These are phyloP conservation scores for Plestiodon gilberti DNA, from an alignment of 2,113 vertebrate genomes.

Conservation along the genomic window DNA sequence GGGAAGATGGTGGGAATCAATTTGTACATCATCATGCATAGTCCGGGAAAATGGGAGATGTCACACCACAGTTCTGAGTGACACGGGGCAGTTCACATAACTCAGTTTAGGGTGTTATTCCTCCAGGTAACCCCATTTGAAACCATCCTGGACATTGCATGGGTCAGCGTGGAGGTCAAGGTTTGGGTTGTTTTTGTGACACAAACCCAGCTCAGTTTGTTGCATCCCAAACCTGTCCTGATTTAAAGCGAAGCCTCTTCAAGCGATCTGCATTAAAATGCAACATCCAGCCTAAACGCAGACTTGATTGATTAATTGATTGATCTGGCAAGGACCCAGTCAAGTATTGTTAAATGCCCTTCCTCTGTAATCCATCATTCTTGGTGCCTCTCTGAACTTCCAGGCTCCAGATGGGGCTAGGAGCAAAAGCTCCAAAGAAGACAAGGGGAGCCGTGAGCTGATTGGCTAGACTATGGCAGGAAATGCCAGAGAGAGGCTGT, in stretches of 20 bases:
- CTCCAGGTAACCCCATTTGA: no score
- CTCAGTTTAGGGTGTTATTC: no score
- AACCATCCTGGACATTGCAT: no score
- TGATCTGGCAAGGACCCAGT: neutral
- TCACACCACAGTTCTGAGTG: no score
- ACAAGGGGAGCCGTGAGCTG: neutral
- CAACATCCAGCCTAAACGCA: neutral
- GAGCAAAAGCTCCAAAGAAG: neutral
- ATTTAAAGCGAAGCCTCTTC: neutral
- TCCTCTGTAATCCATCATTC: constrained; percentile 3
- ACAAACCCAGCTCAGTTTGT: neutral
- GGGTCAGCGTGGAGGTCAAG: neutral
- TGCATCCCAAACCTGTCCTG: neutral
- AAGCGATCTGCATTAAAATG: neutral
- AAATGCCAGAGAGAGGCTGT: constrained; percentile 7
- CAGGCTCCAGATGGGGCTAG: constrained; percentile 2
- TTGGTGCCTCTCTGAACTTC: constrained; percentile 8
- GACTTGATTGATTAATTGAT: constrained; percentile 7
- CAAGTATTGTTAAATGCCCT: neutral
- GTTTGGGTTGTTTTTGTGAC: neutral
- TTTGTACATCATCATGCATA: neutral
- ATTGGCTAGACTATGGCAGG: neutral
- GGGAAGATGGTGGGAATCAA: neutral
- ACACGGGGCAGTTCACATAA: no score
- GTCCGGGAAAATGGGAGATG: no score